These are phyloP conservation scores for Menidia beryllina DNA, from an alignment of 2,113 vertebrate genomes.

Conservation along the genomic window DNA sequence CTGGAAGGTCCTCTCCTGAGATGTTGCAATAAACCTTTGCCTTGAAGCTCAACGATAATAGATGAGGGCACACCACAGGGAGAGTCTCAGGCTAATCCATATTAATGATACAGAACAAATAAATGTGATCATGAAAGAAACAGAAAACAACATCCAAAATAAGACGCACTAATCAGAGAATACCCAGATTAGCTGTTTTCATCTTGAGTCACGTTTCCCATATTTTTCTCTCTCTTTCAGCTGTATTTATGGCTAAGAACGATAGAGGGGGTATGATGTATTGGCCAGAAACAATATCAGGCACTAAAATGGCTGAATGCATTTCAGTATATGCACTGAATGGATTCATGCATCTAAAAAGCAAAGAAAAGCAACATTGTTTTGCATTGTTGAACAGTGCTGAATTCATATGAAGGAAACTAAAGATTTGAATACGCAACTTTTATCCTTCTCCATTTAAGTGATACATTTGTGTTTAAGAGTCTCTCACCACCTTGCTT, in stretches of 20 bases:
- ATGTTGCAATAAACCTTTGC: constrained; percentile 20
- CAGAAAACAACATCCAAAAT: not conserved
- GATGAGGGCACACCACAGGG: constrained; percentile 2
- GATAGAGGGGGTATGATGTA: not conserved
- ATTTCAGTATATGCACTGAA: too few species aligned
- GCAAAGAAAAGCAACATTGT: too few species aligned
- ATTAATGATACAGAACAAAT: constrained; percentile 12
- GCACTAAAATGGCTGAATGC: too few species aligned
- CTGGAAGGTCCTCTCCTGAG: constrained; percentile 10
- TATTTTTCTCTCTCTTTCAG: not conserved
- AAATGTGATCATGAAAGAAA: not conserved
- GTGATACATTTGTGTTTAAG: too few species aligned
- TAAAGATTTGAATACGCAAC: too few species aligned
- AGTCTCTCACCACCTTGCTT: too few species aligned
- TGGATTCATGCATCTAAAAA: too few species aligned
- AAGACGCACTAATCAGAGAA: not conserved
- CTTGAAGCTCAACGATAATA: constrained; percentile 32
- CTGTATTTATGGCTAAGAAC: not conserved
- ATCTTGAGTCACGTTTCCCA: not conserved
- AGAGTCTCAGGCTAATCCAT: not conserved
- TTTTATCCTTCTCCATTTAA: too few species aligned
- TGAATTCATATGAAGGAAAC: too few species aligned
- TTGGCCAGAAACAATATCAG: too few species aligned
- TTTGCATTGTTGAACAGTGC: too few species aligned
- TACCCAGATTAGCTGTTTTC: not conserved